Conservation (phyloP, 37 sponge, comb jelly and placozoan genomes). For the Hormiphora californensis region DNA sequence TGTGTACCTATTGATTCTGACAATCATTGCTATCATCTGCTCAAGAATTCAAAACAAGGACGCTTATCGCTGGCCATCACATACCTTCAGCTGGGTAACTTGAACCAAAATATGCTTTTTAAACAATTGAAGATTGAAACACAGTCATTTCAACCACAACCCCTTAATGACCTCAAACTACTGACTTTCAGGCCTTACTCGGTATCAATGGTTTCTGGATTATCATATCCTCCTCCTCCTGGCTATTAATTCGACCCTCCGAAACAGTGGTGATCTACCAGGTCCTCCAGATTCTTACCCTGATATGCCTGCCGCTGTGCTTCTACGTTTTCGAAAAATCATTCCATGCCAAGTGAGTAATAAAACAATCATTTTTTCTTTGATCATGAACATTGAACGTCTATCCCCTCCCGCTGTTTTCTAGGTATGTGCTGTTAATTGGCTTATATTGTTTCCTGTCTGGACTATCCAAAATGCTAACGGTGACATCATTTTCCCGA, state of each 20-base stretch:
- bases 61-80: not conserved
- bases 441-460: conserved; percentile 1
- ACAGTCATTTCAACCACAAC: no score
- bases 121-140: not conserved
- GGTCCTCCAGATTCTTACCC: not conserved
- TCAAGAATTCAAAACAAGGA: not conserved
- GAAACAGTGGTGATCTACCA: conserved; percentile 11
- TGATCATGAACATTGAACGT: not conserved
- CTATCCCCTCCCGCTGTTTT: not conserved
- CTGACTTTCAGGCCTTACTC: conserved; percentile 7
- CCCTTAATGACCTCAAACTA: no score
- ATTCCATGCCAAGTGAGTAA: conserved; percentile 45
- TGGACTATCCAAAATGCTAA: conserved; percentile 31
- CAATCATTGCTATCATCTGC: not conserved
- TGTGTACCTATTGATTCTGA: not conserved
- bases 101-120: not conserved
- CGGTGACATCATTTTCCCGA: conserved; percentile 14
- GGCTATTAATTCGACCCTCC: not conserved
- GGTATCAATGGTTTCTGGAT: not conserved
- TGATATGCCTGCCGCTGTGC: conserved; percentile 17
- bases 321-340: not conserved
- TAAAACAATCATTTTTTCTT: not conserved
- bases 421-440: not conserved
- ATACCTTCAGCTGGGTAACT: not conserved
- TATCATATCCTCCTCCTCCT: conserved; percentile 8